Conservation (phyloP, 2,888 invertebrate genomes). For the Biston betularia region DNA sequence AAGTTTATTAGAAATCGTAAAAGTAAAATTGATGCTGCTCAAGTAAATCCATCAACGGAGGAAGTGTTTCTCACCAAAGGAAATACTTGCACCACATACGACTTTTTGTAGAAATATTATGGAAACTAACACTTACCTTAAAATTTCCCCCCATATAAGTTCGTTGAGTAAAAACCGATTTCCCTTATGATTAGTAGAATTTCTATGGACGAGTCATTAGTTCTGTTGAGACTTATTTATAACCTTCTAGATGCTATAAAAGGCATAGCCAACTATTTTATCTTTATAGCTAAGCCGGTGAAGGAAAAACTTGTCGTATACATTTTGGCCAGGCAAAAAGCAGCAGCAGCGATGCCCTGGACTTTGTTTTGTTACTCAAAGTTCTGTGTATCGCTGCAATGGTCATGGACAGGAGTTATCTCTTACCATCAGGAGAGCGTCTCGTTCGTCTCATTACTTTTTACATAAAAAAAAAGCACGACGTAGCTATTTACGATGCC, state of each 20-base stretch:
- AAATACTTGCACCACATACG: conserved; percentile 15
- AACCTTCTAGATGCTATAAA: conserved; percentile 10
- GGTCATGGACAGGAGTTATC: too few relatives aligned
- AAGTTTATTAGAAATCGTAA: conserved; percentile 6
- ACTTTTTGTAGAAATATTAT: background rate
- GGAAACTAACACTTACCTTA: background rate
- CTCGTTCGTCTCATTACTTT: too few relatives aligned
- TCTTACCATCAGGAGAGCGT: too few relatives aligned
- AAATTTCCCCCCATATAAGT: conserved; percentile 42
- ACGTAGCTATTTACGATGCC: conserved; percentile 8
- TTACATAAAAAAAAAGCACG: too few relatives aligned
- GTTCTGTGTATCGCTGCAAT: too few relatives aligned
- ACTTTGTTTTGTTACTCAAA: too few relatives aligned
- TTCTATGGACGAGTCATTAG: conserved; percentile 25
- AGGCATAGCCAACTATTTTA: conserved; percentile 2
- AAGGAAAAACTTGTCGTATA: conserved; percentile 19
- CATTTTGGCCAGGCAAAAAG: conserved; percentile 11
- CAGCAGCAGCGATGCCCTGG: too few relatives aligned
- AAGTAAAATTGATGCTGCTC: conserved; percentile 33
- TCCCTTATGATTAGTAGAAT: conserved; percentile 24
- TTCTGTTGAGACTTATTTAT: conserved; percentile 21
- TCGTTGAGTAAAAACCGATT: conserved; percentile 21
- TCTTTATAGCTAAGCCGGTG: conserved; percentile 1
- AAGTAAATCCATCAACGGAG: conserved; percentile 16
- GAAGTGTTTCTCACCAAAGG: conserved; percentile 35